Percentiles rank a stretch among this genome's conserved stretches.
Conservation (phyloP, 2,113 vertebrate genomes). For the Pterocles burchelli region DNA sequence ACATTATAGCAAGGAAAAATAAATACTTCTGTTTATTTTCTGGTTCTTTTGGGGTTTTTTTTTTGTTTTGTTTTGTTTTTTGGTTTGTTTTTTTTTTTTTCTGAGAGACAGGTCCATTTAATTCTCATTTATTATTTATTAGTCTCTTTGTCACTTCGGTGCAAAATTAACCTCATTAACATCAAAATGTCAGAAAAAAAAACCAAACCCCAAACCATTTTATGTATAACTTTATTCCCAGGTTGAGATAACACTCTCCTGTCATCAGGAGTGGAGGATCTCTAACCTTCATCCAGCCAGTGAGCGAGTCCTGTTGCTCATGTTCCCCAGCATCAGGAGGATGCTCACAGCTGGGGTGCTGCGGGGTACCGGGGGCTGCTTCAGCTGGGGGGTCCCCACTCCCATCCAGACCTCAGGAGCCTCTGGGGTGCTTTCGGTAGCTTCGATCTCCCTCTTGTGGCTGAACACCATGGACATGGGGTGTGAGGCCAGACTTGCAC, state of each 20-base stretch:
- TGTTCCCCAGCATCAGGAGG: fast-evolving
- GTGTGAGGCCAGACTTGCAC: fast-evolving
- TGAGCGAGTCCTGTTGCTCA: fast-evolving
- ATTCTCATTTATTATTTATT: background rate
- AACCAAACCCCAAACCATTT: no score
- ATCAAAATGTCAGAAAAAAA: background rate
- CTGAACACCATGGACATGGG: background rate
- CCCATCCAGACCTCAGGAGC: background rate
- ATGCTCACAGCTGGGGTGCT: background rate
- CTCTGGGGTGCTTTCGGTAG: background rate
- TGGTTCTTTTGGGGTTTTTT: no score
- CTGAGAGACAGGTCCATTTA: background rate
- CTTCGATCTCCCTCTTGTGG: conserved; percentile 65
- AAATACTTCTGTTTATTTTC: background rate
- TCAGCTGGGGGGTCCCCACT: background rate
- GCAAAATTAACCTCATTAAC: background rate
- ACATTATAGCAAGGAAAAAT: background rate
- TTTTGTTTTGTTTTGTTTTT: no score
- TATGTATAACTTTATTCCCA: background rate
- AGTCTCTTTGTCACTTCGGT: background rate
- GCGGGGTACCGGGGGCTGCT: background rate
- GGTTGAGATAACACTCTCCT: background rate
- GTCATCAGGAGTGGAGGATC: background rate
- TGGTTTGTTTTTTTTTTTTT: no score
- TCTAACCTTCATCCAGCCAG: background rate